Evolutionary conservation across 1,140 invertebrate species (phyloP).

Genomic region (Drosophila sturtevanti): DNA sequence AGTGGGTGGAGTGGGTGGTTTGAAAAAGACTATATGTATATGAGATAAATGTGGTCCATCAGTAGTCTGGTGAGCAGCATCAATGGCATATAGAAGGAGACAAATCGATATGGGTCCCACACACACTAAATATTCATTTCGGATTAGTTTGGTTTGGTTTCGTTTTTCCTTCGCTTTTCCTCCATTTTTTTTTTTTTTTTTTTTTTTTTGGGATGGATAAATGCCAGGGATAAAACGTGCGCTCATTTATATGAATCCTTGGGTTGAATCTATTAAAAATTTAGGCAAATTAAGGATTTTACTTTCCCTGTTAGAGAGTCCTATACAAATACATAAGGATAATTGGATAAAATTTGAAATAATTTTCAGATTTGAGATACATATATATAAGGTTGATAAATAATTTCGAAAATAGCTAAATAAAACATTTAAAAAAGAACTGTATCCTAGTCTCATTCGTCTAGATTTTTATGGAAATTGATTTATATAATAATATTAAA

Average conservation of each 20-base stretch:
- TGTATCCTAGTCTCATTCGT: no score
- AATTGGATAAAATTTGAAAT: neutral
- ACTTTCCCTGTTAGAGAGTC: neutral
- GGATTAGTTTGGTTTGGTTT: constrained; percentile 45
- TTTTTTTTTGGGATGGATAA: neutral
- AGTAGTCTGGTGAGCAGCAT: neutral
- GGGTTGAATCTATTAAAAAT: neutral
- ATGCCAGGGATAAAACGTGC: neutral
- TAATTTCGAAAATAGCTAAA: no score
- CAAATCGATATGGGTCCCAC: constrained; percentile 45
- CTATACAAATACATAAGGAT: neutral
- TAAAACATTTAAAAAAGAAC: no score
- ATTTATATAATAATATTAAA: no score
- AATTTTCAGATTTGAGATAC: no score
- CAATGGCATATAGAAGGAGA: neutral
- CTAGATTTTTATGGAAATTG: no score
- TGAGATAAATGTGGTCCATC: constrained; percentile 10
- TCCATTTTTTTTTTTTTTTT: neutral
- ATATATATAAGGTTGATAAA: no score
- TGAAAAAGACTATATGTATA: constrained; percentile 24
- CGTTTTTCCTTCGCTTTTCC: no score
- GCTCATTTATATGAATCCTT: neutral
- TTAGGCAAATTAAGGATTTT: neutral
- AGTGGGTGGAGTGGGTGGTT: neutral
- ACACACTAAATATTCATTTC: constrained; percentile 36